Evolutionary conservation across 2,888 invertebrate genomes (phyloP).

Genomic region (Trachelus tabidus): DNA sequence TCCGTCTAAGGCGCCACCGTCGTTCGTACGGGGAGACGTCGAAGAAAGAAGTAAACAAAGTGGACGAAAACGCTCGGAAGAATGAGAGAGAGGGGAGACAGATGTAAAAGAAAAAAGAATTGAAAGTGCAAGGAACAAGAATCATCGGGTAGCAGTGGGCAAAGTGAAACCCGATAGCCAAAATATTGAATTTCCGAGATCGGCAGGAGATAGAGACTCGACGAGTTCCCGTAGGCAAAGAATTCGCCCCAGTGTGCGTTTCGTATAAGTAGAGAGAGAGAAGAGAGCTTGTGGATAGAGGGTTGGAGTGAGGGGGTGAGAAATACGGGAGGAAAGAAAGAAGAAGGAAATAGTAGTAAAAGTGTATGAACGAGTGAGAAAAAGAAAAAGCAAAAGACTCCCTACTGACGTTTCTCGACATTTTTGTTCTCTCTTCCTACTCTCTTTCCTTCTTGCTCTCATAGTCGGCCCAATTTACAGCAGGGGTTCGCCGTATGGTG

Average conservation of each 20-base stretch:
- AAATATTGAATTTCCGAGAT: slow-evolving; percentile 57
- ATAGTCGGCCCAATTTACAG: background rate
- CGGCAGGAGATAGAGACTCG: slow-evolving; percentile 14
- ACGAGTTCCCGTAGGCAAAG: background rate
- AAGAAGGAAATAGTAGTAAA: slow-evolving; percentile 14
- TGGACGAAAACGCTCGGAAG: slow-evolving; percentile 2
- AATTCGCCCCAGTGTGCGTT: background rate
- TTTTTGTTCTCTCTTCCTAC: slow-evolving; percentile 2
- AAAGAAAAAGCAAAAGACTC: slow-evolving; percentile 18
- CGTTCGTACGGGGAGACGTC: slow-evolving; percentile 17
- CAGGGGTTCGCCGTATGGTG: background rate
- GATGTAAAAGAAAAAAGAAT: slow-evolving; percentile 5
- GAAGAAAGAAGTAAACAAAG: slow-evolving; percentile 15
- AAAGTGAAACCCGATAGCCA: slow-evolving; percentile 52
- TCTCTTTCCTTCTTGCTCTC: background rate
- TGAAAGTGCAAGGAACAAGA: slow-evolving; percentile 12
- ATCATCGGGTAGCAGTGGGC: slow-evolving; percentile 47
- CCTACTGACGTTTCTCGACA: background rate
- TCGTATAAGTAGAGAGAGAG: background rate
- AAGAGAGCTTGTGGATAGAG: background rate
- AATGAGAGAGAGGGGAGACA: slow-evolving; percentile 16
- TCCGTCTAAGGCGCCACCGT: background rate
- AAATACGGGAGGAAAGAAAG: slow-evolving; percentile 12
- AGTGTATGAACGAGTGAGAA: slow-evolving; percentile 10
- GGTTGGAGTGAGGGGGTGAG: background rate